Percentiles rank a stretch among this genome's conserved stretches.
Evolutionary conservation across 2,797 vertebrate genomes (phyloP).

Genomic region (Sebastes itinus): DNA sequence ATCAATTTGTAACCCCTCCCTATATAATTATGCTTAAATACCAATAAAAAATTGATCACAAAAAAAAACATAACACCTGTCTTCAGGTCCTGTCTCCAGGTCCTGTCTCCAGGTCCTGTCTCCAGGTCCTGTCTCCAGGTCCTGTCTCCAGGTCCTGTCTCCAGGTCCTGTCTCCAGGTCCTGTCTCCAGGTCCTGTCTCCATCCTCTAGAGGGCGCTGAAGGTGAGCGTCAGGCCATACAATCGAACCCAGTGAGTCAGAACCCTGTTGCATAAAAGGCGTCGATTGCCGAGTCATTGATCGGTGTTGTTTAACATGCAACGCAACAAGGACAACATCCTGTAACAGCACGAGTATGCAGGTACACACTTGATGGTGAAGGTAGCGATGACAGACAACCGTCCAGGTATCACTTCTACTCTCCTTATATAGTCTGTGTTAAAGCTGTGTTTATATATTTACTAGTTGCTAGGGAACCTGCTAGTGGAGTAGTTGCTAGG

Average conservation of each 20-base stretch:
- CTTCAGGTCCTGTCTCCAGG: no score
- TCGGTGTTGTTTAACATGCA: slow-evolving; percentile 10
- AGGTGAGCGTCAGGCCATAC: not conserved
- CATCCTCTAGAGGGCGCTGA: not conserved
- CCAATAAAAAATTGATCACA: no score
- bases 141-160: no score
- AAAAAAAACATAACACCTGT: no score
- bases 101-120: no score
- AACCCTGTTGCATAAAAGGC: slow-evolving; percentile 9
- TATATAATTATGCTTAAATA: no score
- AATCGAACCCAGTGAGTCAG: not conserved
- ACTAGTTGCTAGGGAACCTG: not conserved
- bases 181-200: no score
- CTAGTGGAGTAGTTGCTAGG: no score
- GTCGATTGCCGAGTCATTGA: slow-evolving; percentile 61
- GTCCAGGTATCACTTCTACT: rapidly evolving
- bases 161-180: no score
- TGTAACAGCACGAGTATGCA: rapidly evolving
- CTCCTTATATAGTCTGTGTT: rapidly evolving
- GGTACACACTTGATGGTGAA: not conserved
- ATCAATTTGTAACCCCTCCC: no score
- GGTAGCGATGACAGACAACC: not conserved
- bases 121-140: no score
- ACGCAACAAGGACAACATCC: slow-evolving; percentile 23
- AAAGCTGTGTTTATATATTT: not conserved